These are phyloP conservation scores for Exocentrus adspersus DNA, from an alignment of 2,888 invertebrate species.

Conservation along the genomic window DNA sequence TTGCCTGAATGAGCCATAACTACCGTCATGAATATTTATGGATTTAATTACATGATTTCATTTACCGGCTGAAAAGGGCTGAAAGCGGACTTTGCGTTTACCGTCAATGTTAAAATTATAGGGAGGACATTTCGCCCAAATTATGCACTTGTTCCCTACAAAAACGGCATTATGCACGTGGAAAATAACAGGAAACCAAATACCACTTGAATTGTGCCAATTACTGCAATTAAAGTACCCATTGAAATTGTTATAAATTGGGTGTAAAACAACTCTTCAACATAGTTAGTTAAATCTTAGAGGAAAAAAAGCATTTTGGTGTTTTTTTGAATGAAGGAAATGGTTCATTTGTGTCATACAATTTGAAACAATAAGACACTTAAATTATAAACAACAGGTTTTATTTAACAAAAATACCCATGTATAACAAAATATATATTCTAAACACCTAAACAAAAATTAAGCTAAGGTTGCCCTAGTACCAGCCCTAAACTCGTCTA, in stretches of 20 bases:
- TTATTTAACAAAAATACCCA: neutral
- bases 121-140: slow-evolving; percentile 10
- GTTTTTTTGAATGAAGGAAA: too few relatives aligned
- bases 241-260: too few relatives aligned
- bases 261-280: neutral
- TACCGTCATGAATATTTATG: slow-evolving; percentile 58
- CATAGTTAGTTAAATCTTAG: neutral
- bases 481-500: slow-evolving; percentile 52
- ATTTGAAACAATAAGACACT: too few relatives aligned
- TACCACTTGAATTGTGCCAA: neutral
- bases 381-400: neutral
- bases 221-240: neutral
- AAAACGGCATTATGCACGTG: slow-evolving; percentile 4
- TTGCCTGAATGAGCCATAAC: slow-evolving; percentile 56
- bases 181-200: neutral
- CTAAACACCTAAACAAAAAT: neutral
- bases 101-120: slow-evolving; percentile 17
- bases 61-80: slow-evolving; percentile 25
- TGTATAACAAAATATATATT: too few relatives aligned
- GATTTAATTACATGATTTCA: slow-evolving; percentile 47
- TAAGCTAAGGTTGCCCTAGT: slow-evolving; percentile 59
- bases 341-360: too few relatives aligned
- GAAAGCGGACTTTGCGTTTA: slow-evolving; percentile 15
- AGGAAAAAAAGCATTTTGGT: neutral
- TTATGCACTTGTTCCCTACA: slow-evolving; percentile 4